These are phyloP conservation scores for Connochaetes taurinus DNA, from an alignment of 2,113 vertebrate genomes.

Conservation along the genomic window DNA sequence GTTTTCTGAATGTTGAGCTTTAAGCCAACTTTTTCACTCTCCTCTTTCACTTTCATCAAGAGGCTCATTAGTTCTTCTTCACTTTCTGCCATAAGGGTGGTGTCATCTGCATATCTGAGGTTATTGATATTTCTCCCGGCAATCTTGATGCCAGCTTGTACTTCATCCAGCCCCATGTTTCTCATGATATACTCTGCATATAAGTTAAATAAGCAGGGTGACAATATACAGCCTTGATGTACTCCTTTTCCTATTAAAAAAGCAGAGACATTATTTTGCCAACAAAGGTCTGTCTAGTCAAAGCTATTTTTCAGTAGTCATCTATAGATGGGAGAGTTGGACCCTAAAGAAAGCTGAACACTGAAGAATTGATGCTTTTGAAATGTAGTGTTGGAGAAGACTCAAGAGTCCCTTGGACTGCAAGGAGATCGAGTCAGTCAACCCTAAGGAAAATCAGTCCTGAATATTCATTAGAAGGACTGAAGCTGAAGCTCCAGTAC, in stretches of 20 bases:
- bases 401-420: background rate
- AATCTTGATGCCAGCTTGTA: background rate
- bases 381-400: background rate
- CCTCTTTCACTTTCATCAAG: background rate
- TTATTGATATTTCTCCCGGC: background rate
- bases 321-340: background rate
- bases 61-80: fast-evolving
- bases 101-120: background rate
- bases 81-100: background rate
- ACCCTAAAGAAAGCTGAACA: background rate
- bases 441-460: background rate
- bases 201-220: background rate
- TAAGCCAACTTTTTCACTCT: background rate
- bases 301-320: background rate
- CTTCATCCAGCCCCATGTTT: background rate
- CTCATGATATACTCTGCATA: background rate
- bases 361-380: background rate
- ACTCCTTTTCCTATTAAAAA: background rate
- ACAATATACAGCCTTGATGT: fast-evolving
- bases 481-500: background rate
- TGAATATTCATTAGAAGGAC: background rate
- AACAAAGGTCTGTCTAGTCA: background rate
- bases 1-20: background rate
- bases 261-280: background rate
- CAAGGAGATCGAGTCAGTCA: background rate